These are phyloP conservation scores for Semaprochilodus insignis DNA, from an alignment of 2,797 vertebrate species.

Conservation along the genomic window DNA sequence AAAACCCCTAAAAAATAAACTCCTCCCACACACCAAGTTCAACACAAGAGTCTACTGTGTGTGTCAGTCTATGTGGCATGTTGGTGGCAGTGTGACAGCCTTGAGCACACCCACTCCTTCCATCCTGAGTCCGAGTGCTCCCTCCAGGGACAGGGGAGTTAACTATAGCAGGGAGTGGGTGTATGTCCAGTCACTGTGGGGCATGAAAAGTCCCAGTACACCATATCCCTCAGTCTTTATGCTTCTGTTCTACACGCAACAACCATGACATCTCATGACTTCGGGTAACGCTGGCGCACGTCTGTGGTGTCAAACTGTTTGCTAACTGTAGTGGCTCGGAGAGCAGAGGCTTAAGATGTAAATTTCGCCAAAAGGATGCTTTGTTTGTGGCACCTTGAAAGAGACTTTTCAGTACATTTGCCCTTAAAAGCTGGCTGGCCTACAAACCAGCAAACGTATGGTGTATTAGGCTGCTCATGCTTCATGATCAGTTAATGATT, in stretches of 20 bases:
- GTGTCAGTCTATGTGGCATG: constrained; percentile 16
- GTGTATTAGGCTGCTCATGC: not conserved
- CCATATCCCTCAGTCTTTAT: constrained; percentile 29
- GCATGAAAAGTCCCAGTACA: constrained; percentile 36
- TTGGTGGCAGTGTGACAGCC: constrained; percentile 41
- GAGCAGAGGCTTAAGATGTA: not conserved
- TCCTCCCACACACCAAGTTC: no score
- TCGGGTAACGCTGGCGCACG: not conserved
- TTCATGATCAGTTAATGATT: not conserved
- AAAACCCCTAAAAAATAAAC: not conserved
- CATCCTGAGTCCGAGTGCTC: constrained; percentile 18
- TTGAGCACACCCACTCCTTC: constrained; percentile 36
- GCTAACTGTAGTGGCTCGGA: not conserved
- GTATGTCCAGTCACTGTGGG: constrained; percentile 21
- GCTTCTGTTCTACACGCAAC: constrained; percentile 3
- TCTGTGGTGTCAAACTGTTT: not conserved
- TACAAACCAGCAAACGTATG: not conserved
- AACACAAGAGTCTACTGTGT: not conserved
- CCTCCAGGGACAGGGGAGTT: constrained; percentile 31
- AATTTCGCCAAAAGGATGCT: not conserved
- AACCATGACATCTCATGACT: constrained; percentile 25
- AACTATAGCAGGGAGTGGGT: constrained; percentile 42
- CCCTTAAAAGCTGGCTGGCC: no score
- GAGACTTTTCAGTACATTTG: not conserved
- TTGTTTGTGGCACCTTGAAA: not conserved